phyloP scores from a whole-genome alignment of 2,113 vertebrate genomes.

The Fregetta grallaria region DNA sequence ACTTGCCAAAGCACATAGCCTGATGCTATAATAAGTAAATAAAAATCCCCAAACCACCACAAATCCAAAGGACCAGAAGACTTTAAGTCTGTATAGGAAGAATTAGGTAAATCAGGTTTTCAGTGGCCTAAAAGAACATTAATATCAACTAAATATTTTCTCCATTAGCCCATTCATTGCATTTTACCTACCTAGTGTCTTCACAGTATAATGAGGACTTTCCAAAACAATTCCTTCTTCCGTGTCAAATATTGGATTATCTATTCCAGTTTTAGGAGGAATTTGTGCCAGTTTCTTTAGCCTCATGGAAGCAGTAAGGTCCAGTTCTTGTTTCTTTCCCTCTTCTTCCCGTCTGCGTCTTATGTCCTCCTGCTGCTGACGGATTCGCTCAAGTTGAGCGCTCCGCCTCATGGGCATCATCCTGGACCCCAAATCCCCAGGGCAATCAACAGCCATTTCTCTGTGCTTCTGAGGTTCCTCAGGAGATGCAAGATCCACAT shows the following conservation, averaged over 20 bases:
- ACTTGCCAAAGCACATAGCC: neutral
- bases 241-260: slow-evolving; percentile 92
- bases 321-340: slow-evolving; percentile 85
- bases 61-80: neutral
- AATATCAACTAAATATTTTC: neutral
- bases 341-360: slow-evolving; percentile 84
- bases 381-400: slow-evolving; percentile 86
- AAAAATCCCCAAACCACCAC: neutral
- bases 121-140: neutral
- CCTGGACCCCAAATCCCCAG: slow-evolving; percentile 90
- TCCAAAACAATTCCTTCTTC: slow-evolving; percentile 81
- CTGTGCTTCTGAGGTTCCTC: slow-evolving; percentile 82
- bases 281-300: slow-evolving; percentile 90
- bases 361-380: slow-evolving; percentile 90
- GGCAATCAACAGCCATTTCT: slow-evolving; percentile 93
- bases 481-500: slow-evolving; percentile 72
- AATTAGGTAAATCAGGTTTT: neutral
- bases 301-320: slow-evolving; percentile 87
- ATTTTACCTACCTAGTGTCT: slow-evolving; percentile 75
- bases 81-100: neutral
- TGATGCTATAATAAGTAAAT: neutral
- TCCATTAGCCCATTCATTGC: neutral
- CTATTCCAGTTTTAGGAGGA: slow-evolving; percentile 91
- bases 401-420: slow-evolving; percentile 83
- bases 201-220: slow-evolving; percentile 78